Evolutionary conservation across 1,140 invertebrate species (phyloP).

Genomic region (Aporrectodea caliginosa): DNA sequence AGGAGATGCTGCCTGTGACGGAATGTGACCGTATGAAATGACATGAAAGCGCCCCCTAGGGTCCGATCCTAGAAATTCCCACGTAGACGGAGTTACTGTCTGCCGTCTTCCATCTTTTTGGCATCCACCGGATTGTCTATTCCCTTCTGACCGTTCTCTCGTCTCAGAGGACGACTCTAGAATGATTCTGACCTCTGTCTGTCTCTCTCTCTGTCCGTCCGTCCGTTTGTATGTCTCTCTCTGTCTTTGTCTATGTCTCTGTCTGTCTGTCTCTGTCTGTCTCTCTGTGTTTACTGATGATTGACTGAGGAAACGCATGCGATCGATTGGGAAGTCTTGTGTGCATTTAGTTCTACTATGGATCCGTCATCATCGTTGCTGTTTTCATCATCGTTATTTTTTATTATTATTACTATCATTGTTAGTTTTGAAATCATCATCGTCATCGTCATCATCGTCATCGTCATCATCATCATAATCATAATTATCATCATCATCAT

Average conservation of each 20-base stretch:
- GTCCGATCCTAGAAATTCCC: too few species aligned
- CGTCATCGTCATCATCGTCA: not conserved
- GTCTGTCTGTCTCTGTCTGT: not conserved
- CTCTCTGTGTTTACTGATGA: not conserved
- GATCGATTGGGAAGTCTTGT: too few species aligned
- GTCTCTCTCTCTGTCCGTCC: not conserved
- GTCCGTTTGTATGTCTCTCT: not conserved
- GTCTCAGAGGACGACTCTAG: too few species aligned
- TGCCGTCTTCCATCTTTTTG: not conserved
- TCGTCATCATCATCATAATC: not conserved
- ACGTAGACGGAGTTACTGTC: not conserved
- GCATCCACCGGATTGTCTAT: not conserved
- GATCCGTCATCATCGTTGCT: not conserved
- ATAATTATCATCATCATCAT: not conserved
- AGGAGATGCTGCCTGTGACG: too few species aligned
- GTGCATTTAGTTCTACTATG: not conserved
- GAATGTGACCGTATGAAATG: too few species aligned
- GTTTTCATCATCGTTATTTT: not conserved
- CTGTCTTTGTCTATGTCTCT: not conserved
- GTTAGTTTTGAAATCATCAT: not conserved
- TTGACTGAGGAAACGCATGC: too few species aligned
- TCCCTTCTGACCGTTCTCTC: not conserved
- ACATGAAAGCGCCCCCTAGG: too few species aligned
- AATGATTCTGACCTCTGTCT: not conserved
- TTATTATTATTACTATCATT: not conserved